Conservation (phyloP, 2,888 invertebrate genomes). For the Mellilla xanthometata region DNA sequence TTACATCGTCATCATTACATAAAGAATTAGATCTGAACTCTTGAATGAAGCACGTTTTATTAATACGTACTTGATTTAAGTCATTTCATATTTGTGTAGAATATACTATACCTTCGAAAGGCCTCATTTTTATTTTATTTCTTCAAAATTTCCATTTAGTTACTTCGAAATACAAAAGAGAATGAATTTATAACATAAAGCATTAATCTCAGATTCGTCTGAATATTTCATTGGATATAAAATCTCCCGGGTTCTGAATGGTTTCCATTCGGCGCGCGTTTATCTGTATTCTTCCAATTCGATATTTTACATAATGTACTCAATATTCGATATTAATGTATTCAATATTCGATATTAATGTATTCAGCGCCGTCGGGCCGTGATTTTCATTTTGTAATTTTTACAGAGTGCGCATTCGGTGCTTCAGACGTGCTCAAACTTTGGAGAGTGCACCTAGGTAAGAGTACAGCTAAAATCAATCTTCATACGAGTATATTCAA, state of each 20-base stretch:
- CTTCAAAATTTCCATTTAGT: no score
- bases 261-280: constrained; percentile 62
- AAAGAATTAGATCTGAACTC: no score
- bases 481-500: no score
- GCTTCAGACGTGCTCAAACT: constrained; percentile 44
- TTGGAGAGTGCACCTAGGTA: constrained; percentile 1
- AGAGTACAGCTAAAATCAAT: no score
- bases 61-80: no score
- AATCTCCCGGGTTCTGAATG: constrained; percentile 62
- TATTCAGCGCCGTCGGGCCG: constrained; percentile 78
- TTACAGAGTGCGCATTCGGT: constrained; percentile 72
- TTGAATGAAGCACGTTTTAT: no score
- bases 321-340: constrained; percentile 73
- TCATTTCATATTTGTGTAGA: no score
- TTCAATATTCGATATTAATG: constrained; percentile 82
- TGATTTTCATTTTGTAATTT: constrained; percentile 83
- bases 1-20: no score
- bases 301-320: constrained; percentile 72
- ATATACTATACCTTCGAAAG: no score
- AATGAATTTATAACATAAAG: constrained; percentile 28
- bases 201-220: constrained; percentile 28
- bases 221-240: constrained; percentile 61
- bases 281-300: constrained; percentile 64
- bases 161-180: neutral
- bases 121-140: no score